These are phyloP conservation scores for Tragelaphus oryx DNA, from an alignment of 2,797 vertebrate species.

Conservation along the genomic window DNA sequence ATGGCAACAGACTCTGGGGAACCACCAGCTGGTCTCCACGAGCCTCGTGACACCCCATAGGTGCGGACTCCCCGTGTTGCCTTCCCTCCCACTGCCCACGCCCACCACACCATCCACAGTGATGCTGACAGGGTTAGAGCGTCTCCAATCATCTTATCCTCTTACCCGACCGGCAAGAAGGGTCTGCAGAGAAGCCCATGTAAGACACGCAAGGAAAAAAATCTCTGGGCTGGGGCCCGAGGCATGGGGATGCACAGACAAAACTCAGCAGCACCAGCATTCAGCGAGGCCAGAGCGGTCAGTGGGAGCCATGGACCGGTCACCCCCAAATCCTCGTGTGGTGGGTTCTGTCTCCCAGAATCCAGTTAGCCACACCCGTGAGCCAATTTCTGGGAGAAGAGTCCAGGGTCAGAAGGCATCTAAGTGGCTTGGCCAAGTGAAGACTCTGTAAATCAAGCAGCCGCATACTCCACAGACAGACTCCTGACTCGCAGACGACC, in stretches of 20 bases:
- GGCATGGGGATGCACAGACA: not conserved
- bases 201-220: not conserved
- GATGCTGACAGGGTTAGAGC: not conserved
- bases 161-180: not conserved
- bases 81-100: too few relatives aligned
- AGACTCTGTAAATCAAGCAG: not conserved
- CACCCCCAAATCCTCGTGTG: not conserved
- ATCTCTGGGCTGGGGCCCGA: not conserved
- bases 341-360: not conserved
- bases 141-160: not conserved
- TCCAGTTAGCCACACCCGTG: not conserved
- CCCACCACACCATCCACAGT: rapidly evolving
- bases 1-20: not conserved
- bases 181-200: not conserved
- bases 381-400: not conserved
- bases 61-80: rapidly evolving
- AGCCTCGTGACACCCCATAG: rapidly evolving
- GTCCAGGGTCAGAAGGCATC: not conserved
- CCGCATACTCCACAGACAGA: not conserved
- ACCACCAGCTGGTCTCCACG: not conserved
- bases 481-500: not conserved
- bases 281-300: not conserved
- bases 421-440: not conserved
- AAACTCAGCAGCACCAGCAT: not conserved
- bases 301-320: not conserved